Base-by-base conservation (phyloP, 2,113 vertebrate genomes). In the Scalopus aquaticus region DNA sequence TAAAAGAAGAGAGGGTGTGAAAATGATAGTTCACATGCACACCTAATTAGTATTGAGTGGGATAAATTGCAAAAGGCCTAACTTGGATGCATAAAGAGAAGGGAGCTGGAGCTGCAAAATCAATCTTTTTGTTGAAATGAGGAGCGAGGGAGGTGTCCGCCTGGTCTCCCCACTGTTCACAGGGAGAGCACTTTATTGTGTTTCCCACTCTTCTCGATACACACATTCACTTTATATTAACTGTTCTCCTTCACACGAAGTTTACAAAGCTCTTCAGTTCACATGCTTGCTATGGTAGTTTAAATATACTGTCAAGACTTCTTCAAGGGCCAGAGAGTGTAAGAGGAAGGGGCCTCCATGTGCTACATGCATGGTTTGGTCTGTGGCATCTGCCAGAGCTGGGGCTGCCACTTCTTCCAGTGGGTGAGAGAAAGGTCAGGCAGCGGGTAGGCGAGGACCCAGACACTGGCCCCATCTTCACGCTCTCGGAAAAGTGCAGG, bases 1-100 rank as follows among this genome's bases (percentile, higher is more conserved):
- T 95, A 67, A 84, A 96, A 97, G 90, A 79, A 95, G 93, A 95
- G 89, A 97, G 85, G 65, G 94, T 96, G 95, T 95, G 95, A 76
- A 97, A 93, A 97, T 94, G 39, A 95, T 65, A 84, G 90, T 93
- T 93, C 28, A 60, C 58, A 70, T 88, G 85, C 22, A 58, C 39
- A 37, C 73, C 85, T 97, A 98, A 98, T 98, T 97, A 98, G 93
- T 2, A 1, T 62, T 2, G 6, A 91, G 88, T n/a, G 3, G 96
- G 94, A 54, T 72, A 85, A 95, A 60, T 10, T 58, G 72, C 1
- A 0, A 93, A 95, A 93, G 85, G 74, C 32, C 93, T 96, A 80
- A 88, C 32, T 3, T n/a, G 2, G 94, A 65, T 19, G 73, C 49
- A 78, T 77, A 46, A 96, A 93, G 65, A 97, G 85, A 72, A 67